Base-by-base conservation (phyloP, 2,888 invertebrate species). In the Drosophila falleni region DNA sequence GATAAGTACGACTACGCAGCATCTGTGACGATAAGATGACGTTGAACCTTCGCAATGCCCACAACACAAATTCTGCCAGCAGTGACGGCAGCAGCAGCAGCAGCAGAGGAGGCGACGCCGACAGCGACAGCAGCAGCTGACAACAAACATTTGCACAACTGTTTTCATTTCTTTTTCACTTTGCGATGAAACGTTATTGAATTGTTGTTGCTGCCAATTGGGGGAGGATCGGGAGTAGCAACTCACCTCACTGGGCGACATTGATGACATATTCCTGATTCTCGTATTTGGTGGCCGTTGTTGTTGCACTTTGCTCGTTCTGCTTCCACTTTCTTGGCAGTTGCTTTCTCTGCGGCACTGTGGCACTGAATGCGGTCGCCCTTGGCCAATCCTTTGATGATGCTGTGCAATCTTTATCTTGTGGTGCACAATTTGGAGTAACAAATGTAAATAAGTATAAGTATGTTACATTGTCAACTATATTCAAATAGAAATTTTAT, bases 221-320 rank as follows among this genome's bases (percentile, higher is more conserved):
- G 26, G 5, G 6, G n/a, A 11, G 15, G 19, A 10, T 6, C 3
- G 29, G 15, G 29, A 16, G 35, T 0, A n/a, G 26, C 13, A 15
- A 81, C 81, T 85, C 54, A 91, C 91, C 90, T 91, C 89, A 71
- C 91, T 90, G 41, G 91, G 91, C 73, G 90, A 91, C 90, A 87
- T 90, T 59, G 90, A 81, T 58, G 91, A 84, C 90, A 90, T 90
- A 50, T 80, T 87, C 62, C 54, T 60, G 62, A 49, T n/a, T n/a
- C 37, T n/a, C 37, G 37, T 47, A 39, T 55, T 61, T 60, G 56
- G 35, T 67, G 55, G 74, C 79, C 63, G 75, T 41, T 44, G 42
- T 74, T 41, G 55, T 76, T 62, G 80, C 62, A 49, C 69, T 69
- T 66, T 64, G 62, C 39, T 71, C 62, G 60, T 23, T 62, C 46